phyloP scores from a whole-genome alignment of 2,113 vertebrate species.

The Microtus montanus region DNA sequence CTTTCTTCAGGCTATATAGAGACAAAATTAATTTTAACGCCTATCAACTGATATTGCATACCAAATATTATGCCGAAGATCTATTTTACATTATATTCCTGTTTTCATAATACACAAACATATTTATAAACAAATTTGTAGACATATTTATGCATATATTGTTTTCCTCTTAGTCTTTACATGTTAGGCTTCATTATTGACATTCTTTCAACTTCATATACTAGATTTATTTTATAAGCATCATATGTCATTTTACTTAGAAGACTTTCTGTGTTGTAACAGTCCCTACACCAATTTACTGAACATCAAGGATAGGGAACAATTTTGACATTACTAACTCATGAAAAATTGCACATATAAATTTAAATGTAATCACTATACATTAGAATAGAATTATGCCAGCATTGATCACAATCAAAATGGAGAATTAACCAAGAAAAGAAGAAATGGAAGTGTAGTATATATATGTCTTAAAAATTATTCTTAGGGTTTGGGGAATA shows the following conservation, averaged over 20 bases:
- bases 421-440: background rate
- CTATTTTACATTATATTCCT: background rate
- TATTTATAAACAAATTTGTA: background rate
- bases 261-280: background rate
- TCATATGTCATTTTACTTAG: constrained; percentile 32
- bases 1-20: background rate
- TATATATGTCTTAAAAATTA: constrained; percentile 22
- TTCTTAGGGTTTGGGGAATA: background rate
- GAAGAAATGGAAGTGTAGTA: background rate
- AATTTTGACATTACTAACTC: background rate
- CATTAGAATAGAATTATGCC: background rate
- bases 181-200: background rate
- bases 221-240: background rate
- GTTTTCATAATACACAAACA: background rate
- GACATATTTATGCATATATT: background rate
- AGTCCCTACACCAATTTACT: background rate
- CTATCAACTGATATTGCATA: background rate
- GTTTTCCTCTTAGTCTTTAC: background rate
- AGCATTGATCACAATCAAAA: background rate
- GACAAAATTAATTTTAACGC: background rate
- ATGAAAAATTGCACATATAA: background rate
- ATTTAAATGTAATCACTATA: background rate
- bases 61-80: background rate
- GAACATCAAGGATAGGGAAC: background rate
- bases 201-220: background rate